Base-by-base conservation (phyloP, 1,140 invertebrate species). In the Drosophila obscura region DNA sequence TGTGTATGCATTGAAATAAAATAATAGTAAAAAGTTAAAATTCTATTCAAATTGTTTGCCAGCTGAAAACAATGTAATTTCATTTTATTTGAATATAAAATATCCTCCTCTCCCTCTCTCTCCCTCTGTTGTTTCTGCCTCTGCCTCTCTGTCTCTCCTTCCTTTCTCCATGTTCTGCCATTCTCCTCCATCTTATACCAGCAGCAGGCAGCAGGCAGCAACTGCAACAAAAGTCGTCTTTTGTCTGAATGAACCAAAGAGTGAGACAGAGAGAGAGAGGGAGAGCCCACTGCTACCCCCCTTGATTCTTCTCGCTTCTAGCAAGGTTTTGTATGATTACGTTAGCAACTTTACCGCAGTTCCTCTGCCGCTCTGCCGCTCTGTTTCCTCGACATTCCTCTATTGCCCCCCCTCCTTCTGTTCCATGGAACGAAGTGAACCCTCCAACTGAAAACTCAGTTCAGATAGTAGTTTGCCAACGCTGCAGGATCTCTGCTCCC, bases 21-120 rank as follows among this genome's bases (percentile, higher is more conserved):
- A 90, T 90, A 90, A 89, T 85, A 90, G 81, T 90, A 90, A 90
- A 90, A 90, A 90, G 87, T 90, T 90, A 90, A 90, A 90, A 90
- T 90, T 90, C 87, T 90, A 90, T 90, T 90, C 87, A 90, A 90
- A 90, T 90, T 90, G 87, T 90, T 90, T 90, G 85, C 87, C 81
- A 87, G 87, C 81, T 90, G 87, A 87, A 88, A 90, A 90, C 85
- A 90, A 90, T 87, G 87, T 90, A 90, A 90, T 90, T 90, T 90
- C 79, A 90, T 90, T 90, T 82, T 90, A 90, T 90, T 90, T 90
- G 80, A 90, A 88, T 88, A 88, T 83, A 88, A 88, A 89, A 89
- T 82, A 73, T 69, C 83, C 71, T 61, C 59, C 51, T 68, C 52
- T 45, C 72, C 63, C 50, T 44, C 55, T 19, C 19, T 19, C 19